Percentiles rank a stretch among this genome's conserved stretches.
These are phyloP conservation scores for Zaprionus obscuricornis DNA, from an alignment of 2,888 invertebrate species.

Conservation along the genomic window DNA sequence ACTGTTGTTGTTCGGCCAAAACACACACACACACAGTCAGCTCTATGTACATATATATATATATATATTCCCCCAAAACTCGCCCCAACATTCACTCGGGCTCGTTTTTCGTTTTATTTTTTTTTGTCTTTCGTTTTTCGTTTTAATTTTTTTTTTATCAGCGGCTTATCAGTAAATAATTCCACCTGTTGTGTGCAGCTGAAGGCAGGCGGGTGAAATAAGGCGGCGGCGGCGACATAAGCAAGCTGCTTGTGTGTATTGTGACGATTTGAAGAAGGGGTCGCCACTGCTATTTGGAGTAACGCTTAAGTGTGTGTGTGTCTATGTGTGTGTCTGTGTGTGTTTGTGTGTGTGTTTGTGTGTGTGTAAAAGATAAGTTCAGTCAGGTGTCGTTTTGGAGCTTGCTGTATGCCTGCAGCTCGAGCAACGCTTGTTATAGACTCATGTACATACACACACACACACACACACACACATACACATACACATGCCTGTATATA, in stretches of 20 bases:
- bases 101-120: no score
- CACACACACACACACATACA: slow-evolving; percentile 7
- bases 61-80: slow-evolving; percentile 52
- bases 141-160: slow-evolving; percentile 53
- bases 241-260: slow-evolving; percentile 1
- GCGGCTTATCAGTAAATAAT: slow-evolving; percentile 78
- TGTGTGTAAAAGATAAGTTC: slow-evolving; percentile 53
- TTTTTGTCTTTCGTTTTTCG: no score
- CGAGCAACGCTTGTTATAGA: slow-evolving; percentile 60
- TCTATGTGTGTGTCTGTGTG: slow-evolving; percentile 19
- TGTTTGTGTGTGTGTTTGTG: slow-evolving; percentile 26
- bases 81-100: slow-evolving; percentile 40
- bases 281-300: slow-evolving; percentile 21
- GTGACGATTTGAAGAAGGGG: slow-evolving; percentile 18
- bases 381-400: slow-evolving; percentile 55
- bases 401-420: slow-evolving; percentile 18
- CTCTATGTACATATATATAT: no score
- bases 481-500: background rate
- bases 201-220: background rate
- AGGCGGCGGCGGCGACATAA: background rate
- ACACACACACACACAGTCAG: no score
- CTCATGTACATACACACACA: slow-evolving; percentile 1
- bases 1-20: no score
- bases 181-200: slow-evolving; percentile 70
- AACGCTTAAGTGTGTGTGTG: slow-evolving; percentile 35